These are phyloP conservation scores for Hyppa rectilinea DNA, from an alignment of 2,888 invertebrate genomes.

Conservation along the genomic window DNA sequence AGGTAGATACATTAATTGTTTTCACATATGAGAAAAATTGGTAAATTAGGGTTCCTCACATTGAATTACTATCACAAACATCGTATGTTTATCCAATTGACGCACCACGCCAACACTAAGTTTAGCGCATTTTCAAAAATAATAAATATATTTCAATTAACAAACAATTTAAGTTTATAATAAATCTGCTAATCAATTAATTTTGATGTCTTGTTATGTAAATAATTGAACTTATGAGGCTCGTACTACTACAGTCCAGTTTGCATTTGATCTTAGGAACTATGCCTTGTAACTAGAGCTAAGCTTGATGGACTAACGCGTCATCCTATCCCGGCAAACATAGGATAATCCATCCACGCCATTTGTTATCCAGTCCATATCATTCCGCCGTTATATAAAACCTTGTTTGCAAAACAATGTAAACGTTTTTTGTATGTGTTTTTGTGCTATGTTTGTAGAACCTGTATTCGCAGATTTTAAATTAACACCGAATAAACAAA, in stretches of 20 bases:
- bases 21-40: no score
- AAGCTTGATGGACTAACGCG: conserved; percentile 3
- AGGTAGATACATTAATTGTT: no score
- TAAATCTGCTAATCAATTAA: no score
- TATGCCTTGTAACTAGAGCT: background rate
- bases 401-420: conserved; percentile 14
- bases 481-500: conserved; percentile 44
- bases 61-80: no score
- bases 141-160: no score
- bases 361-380: background rate
- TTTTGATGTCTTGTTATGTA: no score
- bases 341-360: conserved; percentile 8
- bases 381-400: conserved; percentile 19
- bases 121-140: no score
- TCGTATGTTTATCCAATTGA: no score
- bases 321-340: background rate
- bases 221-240: background rate
- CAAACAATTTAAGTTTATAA: no score
- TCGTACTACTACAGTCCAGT: background rate
- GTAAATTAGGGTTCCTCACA: no score
- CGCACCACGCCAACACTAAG: no score
- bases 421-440: conserved; percentile 20
- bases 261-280: conserved; percentile 1
- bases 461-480: conserved; percentile 39
- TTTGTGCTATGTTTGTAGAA: conserved; percentile 24